Conservation (phyloP, 2,797 vertebrate species). For the Pteropus rufus region DNA sequence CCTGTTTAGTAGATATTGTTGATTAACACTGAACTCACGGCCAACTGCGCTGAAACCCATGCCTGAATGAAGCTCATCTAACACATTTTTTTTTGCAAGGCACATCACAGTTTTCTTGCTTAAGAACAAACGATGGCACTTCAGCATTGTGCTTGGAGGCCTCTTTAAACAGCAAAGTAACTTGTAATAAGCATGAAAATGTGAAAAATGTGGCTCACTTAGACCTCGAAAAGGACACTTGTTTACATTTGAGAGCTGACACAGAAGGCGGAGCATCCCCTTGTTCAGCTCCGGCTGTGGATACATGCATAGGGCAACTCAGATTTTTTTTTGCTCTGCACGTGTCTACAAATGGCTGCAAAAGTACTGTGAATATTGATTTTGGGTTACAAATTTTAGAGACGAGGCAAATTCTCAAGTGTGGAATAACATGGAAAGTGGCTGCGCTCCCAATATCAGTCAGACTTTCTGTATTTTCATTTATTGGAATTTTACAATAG, state of each 20-base stretch:
- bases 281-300: accelerated
- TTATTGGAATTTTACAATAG: neutral
- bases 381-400: neutral
- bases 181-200: neutral
- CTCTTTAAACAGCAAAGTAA: neutral
- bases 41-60: neutral
- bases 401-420: neutral
- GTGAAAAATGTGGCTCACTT: neutral
- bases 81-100: neutral
- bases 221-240: neutral
- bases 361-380: neutral
- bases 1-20: neutral
- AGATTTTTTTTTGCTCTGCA: neutral
- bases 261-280: neutral
- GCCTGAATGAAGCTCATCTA: neutral
- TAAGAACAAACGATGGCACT: neutral
- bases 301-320: accelerated
- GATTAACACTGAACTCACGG: neutral
- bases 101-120: neutral
- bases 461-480: neutral
- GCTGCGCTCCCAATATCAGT: neutral
- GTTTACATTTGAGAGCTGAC: neutral
- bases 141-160: neutral
- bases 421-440: neutral
- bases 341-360: neutral